Conservation (phyloP, 2,797 vertebrate genomes). For the Helarctos malayanus region DNA sequence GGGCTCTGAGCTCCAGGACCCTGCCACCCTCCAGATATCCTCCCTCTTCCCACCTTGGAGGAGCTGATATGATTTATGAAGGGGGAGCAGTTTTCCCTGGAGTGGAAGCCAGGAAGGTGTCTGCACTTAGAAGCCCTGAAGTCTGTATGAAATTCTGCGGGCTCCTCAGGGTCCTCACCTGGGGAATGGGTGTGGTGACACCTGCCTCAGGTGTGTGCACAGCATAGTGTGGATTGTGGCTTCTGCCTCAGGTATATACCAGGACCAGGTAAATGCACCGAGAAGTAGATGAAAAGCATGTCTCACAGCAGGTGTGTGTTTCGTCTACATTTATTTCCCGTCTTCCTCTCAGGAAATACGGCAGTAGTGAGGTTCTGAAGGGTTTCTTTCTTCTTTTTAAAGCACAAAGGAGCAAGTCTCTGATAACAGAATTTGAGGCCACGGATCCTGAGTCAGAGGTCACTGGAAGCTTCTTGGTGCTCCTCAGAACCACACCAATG, state of each 20-base stretch:
- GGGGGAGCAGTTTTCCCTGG: background rate
- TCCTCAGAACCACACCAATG: background rate
- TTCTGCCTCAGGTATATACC: rapidly evolving
- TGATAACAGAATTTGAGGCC: background rate
- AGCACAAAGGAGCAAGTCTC: background rate
- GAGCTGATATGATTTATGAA: background rate
- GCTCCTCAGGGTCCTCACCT: background rate
- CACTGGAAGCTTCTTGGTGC: background rate
- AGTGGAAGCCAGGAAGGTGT: background rate
- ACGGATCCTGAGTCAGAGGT: background rate
- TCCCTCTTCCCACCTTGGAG: background rate
- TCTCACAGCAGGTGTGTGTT: background rate
- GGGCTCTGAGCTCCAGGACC: background rate
- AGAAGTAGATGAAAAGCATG: background rate
- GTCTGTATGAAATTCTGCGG: background rate
- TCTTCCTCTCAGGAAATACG: background rate
- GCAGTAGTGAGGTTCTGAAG: background rate
- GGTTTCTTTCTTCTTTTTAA: background rate
- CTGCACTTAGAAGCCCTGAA: background rate
- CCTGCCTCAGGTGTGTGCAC: background rate
- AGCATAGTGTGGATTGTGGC: too few relatives aligned
- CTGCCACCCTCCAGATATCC: rapidly evolving
- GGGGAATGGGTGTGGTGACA: too few relatives aligned
- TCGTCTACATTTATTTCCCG: background rate
- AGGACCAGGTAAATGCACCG: rapidly evolving